Percentiles rank a stretch among this genome's conserved stretches.
phyloP scores from a whole-genome alignment of 1,140 invertebrate genomes.

The Stratiolaelaps scimitus region DNA sequence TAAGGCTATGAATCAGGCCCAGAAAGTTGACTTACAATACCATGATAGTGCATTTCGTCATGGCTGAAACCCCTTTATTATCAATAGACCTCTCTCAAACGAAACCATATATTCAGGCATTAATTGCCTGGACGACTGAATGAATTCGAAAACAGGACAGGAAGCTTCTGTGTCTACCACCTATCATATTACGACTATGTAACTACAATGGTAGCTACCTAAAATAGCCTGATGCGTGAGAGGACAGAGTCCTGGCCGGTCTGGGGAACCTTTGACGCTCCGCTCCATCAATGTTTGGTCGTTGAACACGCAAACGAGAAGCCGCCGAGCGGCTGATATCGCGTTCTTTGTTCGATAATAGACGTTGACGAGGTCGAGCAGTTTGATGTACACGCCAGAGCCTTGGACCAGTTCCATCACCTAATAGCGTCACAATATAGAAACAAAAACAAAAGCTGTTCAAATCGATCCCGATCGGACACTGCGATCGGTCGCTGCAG shows the following conservation, averaged over 20 bases:
- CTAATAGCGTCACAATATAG: no score
- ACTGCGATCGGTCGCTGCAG: no score
- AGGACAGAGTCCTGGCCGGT: conserved; percentile 17
- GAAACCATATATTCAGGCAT: not conserved
- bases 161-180: no score
- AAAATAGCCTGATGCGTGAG: conserved; percentile 25
- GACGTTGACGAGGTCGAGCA: conserved; percentile 3
- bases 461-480: no score
- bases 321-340: conserved; percentile 6
- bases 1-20: no score
- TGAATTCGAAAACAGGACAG: no score
- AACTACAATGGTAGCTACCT: not conserved
- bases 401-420: conserved; percentile 1
- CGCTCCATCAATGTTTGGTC: conserved; percentile 20
- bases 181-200: no score
- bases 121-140: not conserved
- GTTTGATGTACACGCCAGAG: conserved; percentile 12
- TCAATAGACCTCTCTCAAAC: no score
- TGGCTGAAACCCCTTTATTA: no score
- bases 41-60: no score
- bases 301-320: conserved; percentile 22
- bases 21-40: no score
- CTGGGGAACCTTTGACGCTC: conserved; percentile 24
- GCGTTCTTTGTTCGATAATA: conserved; percentile 24
- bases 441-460: no score